These are phyloP conservation scores for Glyphotaelius pellucidus DNA, from an alignment of 2,888 invertebrate species.

Conservation along the genomic window DNA sequence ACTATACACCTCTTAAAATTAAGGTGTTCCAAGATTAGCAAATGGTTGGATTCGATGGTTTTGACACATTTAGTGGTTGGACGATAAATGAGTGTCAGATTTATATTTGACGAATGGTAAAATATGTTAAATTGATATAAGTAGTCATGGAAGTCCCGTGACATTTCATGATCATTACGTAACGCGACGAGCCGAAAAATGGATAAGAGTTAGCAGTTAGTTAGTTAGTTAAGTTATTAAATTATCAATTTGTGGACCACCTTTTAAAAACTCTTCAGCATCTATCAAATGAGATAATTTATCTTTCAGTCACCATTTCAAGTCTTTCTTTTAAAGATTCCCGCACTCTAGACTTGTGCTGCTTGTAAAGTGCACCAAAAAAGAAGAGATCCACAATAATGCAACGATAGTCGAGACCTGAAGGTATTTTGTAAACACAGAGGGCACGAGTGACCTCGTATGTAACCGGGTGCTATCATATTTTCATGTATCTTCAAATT, in stretches of 20 bases:
- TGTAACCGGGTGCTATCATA: constrained; percentile 38
- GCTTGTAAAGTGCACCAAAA: background rate
- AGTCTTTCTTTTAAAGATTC: background rate
- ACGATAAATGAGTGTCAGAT: no score
- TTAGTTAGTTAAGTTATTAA: no score
- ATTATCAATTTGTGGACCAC: background rate
- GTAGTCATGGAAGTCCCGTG: no score
- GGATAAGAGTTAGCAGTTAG: no score
- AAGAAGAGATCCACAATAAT: background rate
- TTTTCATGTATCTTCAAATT: constrained; percentile 51
- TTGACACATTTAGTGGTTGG: no score
- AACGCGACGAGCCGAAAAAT: no score
- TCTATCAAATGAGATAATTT: background rate
- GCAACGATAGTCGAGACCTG: background rate
- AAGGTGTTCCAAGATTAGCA: no score
- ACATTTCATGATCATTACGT: no score
- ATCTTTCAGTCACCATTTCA: background rate
- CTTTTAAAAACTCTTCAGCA: background rate
- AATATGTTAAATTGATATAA: no score
- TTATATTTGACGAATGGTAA: no score
- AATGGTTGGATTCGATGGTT: no score
- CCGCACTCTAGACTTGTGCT: background rate
- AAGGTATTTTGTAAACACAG: constrained; percentile 13
- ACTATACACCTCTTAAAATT: no score
- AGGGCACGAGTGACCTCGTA: constrained; percentile 26